phyloP scores from a whole-genome alignment of 2,113 vertebrate species.

The Hassar affinis region DNA sequence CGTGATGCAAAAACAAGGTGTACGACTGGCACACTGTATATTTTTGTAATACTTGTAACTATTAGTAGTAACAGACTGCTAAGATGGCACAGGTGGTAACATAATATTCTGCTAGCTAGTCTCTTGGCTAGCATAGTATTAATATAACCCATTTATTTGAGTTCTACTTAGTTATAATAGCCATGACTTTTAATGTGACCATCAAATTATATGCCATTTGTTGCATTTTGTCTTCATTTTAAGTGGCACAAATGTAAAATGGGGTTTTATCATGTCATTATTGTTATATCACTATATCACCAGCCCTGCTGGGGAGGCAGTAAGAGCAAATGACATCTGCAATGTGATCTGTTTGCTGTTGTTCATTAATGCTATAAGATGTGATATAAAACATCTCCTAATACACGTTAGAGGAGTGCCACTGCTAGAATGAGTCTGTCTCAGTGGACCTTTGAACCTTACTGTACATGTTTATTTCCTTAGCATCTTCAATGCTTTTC shows the following conservation, averaged over 20 bases:
- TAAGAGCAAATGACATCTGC: not conserved
- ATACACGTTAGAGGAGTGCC: not conserved
- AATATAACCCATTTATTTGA: no score
- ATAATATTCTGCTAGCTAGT: no score
- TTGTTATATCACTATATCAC: not conserved
- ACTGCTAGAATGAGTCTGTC: not conserved
- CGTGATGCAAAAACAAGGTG: not conserved
- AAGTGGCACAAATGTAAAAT: no score
- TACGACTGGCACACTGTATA: not conserved
- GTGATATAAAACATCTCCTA: not conserved
- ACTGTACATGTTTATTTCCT: not conserved
- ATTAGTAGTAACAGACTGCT: no score
- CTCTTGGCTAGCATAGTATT: no score
- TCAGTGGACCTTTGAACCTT: not conserved
- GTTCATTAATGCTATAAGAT: not conserved
- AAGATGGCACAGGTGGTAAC: no score
- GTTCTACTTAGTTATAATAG: no score
- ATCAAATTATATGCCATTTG: no score
- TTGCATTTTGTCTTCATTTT: no score
- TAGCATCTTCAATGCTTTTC: slow-evolving; percentile 6
- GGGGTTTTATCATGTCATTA: not conserved
- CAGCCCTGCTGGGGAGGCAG: not conserved
- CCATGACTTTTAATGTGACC: no score
- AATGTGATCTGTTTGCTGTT: not conserved
- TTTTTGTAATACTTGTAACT: not conserved